phyloP scores from a whole-genome alignment of 2,797 vertebrate genomes.

The Hirundo rustica region DNA sequence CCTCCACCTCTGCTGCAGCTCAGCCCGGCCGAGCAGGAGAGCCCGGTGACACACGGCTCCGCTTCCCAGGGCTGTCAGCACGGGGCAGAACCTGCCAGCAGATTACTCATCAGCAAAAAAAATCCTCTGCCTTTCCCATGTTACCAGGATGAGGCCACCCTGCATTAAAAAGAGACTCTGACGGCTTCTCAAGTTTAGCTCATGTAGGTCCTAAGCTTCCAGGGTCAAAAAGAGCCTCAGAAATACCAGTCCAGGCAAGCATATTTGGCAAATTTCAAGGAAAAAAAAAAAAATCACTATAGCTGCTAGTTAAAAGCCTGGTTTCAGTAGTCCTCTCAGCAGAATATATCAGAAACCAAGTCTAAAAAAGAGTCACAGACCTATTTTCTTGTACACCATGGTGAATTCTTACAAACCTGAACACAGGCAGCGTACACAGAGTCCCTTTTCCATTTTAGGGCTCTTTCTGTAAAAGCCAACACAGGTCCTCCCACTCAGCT shows the following conservation, averaged over 20 bases:
- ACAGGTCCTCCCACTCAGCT: slow-evolving; percentile 44
- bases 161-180: background rate
- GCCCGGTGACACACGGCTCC: background rate
- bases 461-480: slow-evolving; percentile 30
- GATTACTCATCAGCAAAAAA: slow-evolving; percentile 53
- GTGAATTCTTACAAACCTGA: background rate
- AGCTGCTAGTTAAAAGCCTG: background rate
- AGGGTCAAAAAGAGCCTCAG: background rate
- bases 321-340: background rate
- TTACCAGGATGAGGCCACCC: slow-evolving; percentile 3
- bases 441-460: slow-evolving; percentile 28
- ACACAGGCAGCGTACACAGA: background rate
- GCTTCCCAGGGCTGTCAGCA: background rate
- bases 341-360: background rate
- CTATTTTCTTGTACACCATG: background rate
- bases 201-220: background rate
- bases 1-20: background rate
- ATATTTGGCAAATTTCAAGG: background rate
- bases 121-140: background rate
- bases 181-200: background rate
- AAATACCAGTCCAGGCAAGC: background rate
- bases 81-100: slow-evolving; percentile 9
- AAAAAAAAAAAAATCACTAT: background rate
- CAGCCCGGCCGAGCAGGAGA: background rate
- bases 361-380: background rate